Percentiles rank a stretch among this genome's conserved stretches.
These are phyloP conservation scores for Lepidurus apus DNA, from an alignment of 1,140 invertebrate genomes.

Conservation along the genomic window DNA sequence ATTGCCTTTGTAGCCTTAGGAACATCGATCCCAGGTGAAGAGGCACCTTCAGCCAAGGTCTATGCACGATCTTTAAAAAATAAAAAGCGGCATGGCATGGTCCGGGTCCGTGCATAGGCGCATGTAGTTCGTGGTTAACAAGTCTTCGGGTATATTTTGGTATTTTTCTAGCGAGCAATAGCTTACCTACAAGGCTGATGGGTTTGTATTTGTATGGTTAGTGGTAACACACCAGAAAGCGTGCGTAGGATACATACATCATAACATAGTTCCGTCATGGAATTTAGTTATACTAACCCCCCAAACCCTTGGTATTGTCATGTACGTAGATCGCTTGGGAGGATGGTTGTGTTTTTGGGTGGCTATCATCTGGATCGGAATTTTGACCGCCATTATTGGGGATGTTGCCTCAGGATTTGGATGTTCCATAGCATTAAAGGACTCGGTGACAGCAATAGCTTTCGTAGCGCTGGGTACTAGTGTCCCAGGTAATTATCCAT, in stretches of 20 bases:
- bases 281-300: not conserved
- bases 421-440: conserved; percentile 57
- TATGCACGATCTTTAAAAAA: not conserved
- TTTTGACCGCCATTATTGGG: conserved; percentile 58
- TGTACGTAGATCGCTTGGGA: conserved; percentile 41
- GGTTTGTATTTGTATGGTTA: too few species aligned
- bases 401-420: conserved; percentile 58
- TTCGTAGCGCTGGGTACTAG: conserved; percentile 58
- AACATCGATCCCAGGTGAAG: conserved; percentile 54
- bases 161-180: not conserved
- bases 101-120: not conserved
- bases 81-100: not conserved
- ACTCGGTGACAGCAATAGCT: conserved; percentile 58
- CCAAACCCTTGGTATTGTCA: not conserved
- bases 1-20: conserved; percentile 58
- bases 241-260: too few species aligned
- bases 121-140: not conserved
- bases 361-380: conserved; percentile 54
- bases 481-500: conserved; percentile 51
- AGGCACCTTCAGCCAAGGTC: conserved; percentile 10
- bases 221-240: too few species aligned
- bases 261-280: too few species aligned
- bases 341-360: conserved; percentile 60
- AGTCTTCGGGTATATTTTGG: not conserved
- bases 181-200: too few species aligned